phyloP scores from a whole-genome alignment of 2,888 invertebrate species.

The Cerastis rubricosa region DNA sequence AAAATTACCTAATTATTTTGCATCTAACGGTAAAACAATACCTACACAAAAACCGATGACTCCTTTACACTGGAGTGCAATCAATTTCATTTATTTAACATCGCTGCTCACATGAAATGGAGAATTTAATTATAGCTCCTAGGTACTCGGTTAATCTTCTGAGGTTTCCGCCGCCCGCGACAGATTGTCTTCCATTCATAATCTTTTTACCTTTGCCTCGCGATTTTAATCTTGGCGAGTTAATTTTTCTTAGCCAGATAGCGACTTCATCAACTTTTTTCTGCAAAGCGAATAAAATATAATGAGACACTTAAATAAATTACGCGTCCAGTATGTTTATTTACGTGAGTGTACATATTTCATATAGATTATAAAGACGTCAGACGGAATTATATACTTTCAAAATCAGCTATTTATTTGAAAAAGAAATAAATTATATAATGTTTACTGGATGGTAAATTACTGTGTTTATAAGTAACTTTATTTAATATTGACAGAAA shows the following conservation, averaged over 20 bases:
- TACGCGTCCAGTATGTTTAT: conserved; percentile 48
- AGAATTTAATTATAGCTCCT: conserved; percentile 45
- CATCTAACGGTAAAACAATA: conserved; percentile 1
- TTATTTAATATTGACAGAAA: conserved; percentile 7
- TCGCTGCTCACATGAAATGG: conserved; percentile 29
- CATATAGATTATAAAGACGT: conserved; percentile 61
- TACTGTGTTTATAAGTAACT: conserved; percentile 17
- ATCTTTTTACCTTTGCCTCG: conserved; percentile 45
- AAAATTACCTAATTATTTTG: not conserved
- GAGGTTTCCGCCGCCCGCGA: conserved; percentile 37
- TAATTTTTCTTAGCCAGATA: conserved; percentile 38
- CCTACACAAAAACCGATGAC: conserved; percentile 28
- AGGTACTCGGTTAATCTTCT: conserved; percentile 27
- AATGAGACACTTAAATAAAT: conserved; percentile 58
- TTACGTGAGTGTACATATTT: conserved; percentile 47
- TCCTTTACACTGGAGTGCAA: conserved; percentile 37
- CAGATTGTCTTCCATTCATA: conserved; percentile 35
- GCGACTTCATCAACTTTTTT: conserved; percentile 63
- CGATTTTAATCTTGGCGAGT: conserved; percentile 57
- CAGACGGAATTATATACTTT: conserved; percentile 61
- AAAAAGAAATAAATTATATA: conserved; percentile 11
- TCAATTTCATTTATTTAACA: conserved; percentile 38
- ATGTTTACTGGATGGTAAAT: conserved; percentile 41
- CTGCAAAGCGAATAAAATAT: conserved; percentile 66
- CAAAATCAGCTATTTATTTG: conserved; percentile 34